Evolutionary conservation across 2,113 vertebrate genomes (phyloP), one percentile per base, ranked within the genome.

Genomic region (Nerophis lumbriciformis): DNA sequence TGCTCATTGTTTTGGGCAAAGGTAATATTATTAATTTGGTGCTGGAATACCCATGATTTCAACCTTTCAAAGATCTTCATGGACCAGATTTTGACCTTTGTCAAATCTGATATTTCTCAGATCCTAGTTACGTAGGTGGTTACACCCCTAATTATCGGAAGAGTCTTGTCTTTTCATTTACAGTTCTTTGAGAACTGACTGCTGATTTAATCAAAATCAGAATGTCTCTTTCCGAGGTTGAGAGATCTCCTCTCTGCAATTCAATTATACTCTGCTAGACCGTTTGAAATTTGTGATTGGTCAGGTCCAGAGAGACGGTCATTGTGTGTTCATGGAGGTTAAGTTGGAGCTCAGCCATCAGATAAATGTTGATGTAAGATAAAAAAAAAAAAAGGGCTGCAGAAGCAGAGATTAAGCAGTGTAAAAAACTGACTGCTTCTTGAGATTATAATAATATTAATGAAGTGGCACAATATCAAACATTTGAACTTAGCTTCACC

Each of bases 401-500:
- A 14, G 14, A 21, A 37, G 44, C 45, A 45, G 6, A 39, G 1
- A 19, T 61, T 44, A 21, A 53, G 6, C 6, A 36, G 10, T 47
- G 57, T 48, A 58, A 36, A 53, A 44, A 64, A 55, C 8, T 42
- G 38, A 44, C 28, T 44, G 2, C 10, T 61, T 38, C 4, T 11
- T 35, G 6, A 58, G 8, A 52, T 54, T 66, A 4, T 10, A 7
- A 47, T 16, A 28, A 37, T 48, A 59, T 48, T 16, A 48, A 10
- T 51, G 5, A 1, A 51, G 9, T n/a, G 38, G 68, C 19, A 72
- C 45, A 59, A 70, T 21, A 72, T 71, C 6, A 75, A 70, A 61
- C 53, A 38, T 59, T 48, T 84, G 65, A 82, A 77, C 75, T 78
- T 57, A 15, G 6, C 19, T 28, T 72, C 69, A 73, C 78, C 73